Evolutionary conservation across 2,888 invertebrate genomes (phyloP).

Genomic region (Dolichomitus sp.): DNA sequence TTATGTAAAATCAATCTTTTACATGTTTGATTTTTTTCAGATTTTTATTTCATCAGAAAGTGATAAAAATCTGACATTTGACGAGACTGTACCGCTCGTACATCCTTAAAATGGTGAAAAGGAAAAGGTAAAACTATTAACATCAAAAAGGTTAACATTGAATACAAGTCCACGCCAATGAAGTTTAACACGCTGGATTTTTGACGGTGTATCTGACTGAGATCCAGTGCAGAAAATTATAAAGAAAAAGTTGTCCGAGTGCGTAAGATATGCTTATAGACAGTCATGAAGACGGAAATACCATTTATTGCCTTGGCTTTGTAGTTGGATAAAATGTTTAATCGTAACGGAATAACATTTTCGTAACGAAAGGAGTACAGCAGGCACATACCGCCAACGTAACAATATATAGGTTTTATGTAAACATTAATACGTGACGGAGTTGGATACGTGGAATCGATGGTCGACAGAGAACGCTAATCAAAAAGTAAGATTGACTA

Average conservation of each 20-base stretch:
- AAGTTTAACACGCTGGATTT: no score
- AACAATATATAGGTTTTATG: neutral
- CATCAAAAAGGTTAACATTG: no score
- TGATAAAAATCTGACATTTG: no score
- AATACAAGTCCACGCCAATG: no score
- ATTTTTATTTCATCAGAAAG: no score
- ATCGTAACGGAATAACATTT: neutral
- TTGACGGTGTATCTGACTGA: no score
- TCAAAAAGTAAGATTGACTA: conserved; percentile 34
- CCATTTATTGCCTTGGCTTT: neutral
- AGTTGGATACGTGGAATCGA: conserved; percentile 15
- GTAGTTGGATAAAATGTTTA: neutral
- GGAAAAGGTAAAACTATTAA: no score
- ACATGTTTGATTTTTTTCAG: no score
- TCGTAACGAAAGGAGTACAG: neutral
- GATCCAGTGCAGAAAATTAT: no score
- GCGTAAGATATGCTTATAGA: neutral
- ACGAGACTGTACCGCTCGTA: no score
- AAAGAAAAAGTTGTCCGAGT: neutral
- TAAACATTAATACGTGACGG: conserved; percentile 11
- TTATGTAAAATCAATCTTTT: no score
- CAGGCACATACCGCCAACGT: neutral
- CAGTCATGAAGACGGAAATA: conserved; percentile 20
- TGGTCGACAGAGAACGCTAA: conserved; percentile 15
- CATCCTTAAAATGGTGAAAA: no score